Conservation (phyloP, 2,113 vertebrate genomes). For the Lepus timidus region DNA sequence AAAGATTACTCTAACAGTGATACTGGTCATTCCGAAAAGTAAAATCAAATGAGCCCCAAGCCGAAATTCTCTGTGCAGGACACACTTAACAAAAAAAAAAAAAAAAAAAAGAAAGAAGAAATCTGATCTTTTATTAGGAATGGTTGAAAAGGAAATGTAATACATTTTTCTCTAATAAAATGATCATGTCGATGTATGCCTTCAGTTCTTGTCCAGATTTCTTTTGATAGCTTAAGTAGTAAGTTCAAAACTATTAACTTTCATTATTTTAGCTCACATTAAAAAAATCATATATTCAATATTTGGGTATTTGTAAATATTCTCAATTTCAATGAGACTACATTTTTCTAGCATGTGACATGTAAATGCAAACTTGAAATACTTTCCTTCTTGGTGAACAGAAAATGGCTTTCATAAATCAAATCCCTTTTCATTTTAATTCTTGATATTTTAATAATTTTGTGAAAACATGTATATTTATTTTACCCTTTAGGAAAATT, state of each 20-base stretch:
- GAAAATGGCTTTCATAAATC: constrained; percentile 89
- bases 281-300: constrained; percentile 80
- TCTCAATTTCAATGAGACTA: constrained; percentile 75
- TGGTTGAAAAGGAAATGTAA: constrained; percentile 78
- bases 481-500: constrained; percentile 94
- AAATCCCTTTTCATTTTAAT: constrained; percentile 90
- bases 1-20: constrained; percentile 88
- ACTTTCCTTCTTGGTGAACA: constrained; percentile 84
- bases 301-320: constrained; percentile 81
- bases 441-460: constrained; percentile 91
- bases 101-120: constrained; percentile 39
- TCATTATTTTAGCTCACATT: constrained; percentile 74
- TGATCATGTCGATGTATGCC: constrained; percentile 68
- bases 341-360: constrained; percentile 79
- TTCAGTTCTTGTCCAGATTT: constrained; percentile 77
- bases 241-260: constrained; percentile 80
- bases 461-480: constrained; percentile 95
- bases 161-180: constrained; percentile 83
- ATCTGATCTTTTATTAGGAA: constrained; percentile 78
- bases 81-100: constrained; percentile 53
- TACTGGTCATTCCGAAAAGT: constrained; percentile 87
- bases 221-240: constrained; percentile 81
- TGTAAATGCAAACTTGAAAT: constrained; percentile 84
- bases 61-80: constrained; percentile 72
- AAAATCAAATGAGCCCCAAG: constrained; percentile 83